Evolutionary conservation across 2,888 invertebrate species (phyloP).

Genomic region (Drosophila nr. medialis): DNA sequence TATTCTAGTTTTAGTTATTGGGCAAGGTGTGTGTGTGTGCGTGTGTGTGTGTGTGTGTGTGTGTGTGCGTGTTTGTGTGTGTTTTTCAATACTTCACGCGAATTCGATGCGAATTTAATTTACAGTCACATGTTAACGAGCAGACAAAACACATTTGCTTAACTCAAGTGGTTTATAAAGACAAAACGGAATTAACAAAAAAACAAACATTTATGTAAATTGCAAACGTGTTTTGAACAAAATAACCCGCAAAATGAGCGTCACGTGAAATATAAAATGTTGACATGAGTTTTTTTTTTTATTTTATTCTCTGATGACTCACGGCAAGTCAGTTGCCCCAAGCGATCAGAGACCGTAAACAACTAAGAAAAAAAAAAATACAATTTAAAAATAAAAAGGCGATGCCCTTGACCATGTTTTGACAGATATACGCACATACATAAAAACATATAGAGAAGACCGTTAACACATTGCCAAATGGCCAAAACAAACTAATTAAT

Average conservation of each 20-base stretch:
- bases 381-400: constrained; percentile 14
- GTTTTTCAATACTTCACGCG: constrained; percentile 41
- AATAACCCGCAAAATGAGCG: constrained; percentile 38
- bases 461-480: constrained; percentile 16
- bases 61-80: background rate
- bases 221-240: constrained; percentile 63
- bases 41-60: too few species aligned
- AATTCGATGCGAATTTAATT: constrained; percentile 50
- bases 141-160: constrained; percentile 27
- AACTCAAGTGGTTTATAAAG: constrained; percentile 52
- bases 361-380: constrained; percentile 22
- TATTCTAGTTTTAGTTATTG: constrained; percentile 12
- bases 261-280: constrained; percentile 58
- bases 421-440: constrained; percentile 27
- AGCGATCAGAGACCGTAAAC: constrained; percentile 28
- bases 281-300: constrained; percentile 12
- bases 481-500: constrained; percentile 15
- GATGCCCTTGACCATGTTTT: constrained; percentile 72
- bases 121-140: constrained; percentile 57
- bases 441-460: background rate
- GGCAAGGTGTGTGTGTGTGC: constrained; percentile 11
- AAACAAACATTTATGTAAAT: constrained; percentile 34
- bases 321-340: constrained; percentile 45
- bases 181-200: constrained; percentile 21
- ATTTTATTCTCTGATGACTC: constrained; percentile 41